Evolutionary conservation across 2,797 vertebrate genomes (phyloP), one percentile per base, ranked within the genome.

Genomic region (Sebastes reedi): DNA sequence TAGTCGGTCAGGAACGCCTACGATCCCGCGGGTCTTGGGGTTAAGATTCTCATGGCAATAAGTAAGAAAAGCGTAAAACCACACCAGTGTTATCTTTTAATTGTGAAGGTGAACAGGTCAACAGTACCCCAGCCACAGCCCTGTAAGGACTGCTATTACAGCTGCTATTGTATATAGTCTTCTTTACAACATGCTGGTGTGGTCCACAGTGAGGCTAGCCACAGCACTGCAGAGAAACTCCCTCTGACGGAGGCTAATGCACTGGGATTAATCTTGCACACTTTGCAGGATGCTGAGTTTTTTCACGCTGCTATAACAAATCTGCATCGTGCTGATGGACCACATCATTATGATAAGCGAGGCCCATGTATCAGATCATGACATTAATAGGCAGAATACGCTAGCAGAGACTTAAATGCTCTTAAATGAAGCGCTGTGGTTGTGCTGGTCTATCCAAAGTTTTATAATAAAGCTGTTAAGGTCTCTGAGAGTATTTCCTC

Each of bases 271-370:
- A 59, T 69, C 58, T 36, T 59, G 34, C 25, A 68, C 39, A 60
- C 16, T 74, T 34, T 27, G 42, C 36, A 72, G 14, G 18, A 12
- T 67, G 32, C 25, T 3, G 29, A 72, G 29, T 27, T 82, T 79
- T 80, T 80, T 79, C 70, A 62, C 1, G 8, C 22, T 67, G 34
- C 46, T 34, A 2, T 22, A 56, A 54, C n/a, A 34, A 72, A 60
- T 59, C 66, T 85, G 30, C 20, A 20, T 29, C 8, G 29, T 77
- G 56, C 60, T 64, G 70, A 86, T 81, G 25, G 25, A 72, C 65
- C 80, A 77, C 77, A 84, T 87, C 54, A 71, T 79, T 66, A 62
- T 79, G 67, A 77, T 72, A 61, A 65, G 55, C 3, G 1, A 72
- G 54, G 54, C 12, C 29, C 20, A 14, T 50, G 24, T 52, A 75